phyloP scores from a whole-genome alignment of 2,888 invertebrate species.

The Heliconius erato region DNA sequence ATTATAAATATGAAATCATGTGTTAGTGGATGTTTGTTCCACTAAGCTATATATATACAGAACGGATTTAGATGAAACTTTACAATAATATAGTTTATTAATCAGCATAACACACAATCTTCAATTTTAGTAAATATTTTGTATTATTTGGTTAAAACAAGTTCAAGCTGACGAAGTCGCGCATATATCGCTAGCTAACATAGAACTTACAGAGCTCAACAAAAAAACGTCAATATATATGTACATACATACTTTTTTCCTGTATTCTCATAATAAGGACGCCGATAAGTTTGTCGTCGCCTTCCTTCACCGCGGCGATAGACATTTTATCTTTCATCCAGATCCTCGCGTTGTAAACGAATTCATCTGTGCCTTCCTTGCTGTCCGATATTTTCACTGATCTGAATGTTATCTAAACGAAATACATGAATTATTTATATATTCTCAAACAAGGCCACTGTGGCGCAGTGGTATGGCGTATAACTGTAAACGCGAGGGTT shows the following conservation, averaged over 20 bases:
- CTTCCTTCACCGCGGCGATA: slow-evolving; percentile 78
- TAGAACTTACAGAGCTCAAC: neutral
- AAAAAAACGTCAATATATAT: neutral
- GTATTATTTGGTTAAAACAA: too few species aligned
- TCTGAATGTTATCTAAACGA: slow-evolving; percentile 74
- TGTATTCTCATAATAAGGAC: slow-evolving; percentile 81
- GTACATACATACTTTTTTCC: slow-evolving; percentile 71
- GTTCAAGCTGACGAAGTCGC: too few species aligned
- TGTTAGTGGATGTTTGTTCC: too few species aligned
- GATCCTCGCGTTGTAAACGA: slow-evolving; percentile 72
- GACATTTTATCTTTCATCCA: slow-evolving; percentile 85
- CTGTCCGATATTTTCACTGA: slow-evolving; percentile 75
- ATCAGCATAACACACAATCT: too few species aligned
- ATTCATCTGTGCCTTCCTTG: slow-evolving; percentile 76
- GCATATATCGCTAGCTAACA: too few species aligned
- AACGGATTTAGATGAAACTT: too few species aligned
- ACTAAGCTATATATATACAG: too few species aligned
- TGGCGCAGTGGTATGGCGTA: too few species aligned
- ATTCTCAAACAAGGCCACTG: neutral
- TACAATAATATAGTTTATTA: too few species aligned
- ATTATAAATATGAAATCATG: too few species aligned
- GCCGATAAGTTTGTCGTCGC: slow-evolving; percentile 74
- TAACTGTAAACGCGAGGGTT: neutral
- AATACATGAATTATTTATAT: neutral
- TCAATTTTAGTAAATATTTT: too few species aligned